A percentile compares a stretch with the other conserved stretches of the same genome.
Conservation (phyloP, 2,888 invertebrate genomes). For the Norana najaformis region DNA sequence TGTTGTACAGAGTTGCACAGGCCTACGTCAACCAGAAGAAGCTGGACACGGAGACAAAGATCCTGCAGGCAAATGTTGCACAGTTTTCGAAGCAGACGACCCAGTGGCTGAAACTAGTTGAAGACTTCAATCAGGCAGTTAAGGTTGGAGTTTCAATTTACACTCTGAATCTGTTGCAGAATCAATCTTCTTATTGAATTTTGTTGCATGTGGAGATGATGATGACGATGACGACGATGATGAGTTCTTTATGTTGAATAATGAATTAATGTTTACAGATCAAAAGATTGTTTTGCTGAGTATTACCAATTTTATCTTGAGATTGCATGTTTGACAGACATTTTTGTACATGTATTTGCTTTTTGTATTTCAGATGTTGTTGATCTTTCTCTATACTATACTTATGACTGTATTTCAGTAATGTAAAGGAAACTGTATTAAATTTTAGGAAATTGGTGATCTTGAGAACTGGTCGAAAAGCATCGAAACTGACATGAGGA, state of each 20-base stretch:
- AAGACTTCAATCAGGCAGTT: slow-evolving; percentile 66
- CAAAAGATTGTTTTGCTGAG: not conserved
- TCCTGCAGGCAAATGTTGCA: slow-evolving; percentile 87
- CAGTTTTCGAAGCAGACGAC: slow-evolving; percentile 95
- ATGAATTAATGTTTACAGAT: not conserved
- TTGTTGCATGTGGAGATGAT: not conserved
- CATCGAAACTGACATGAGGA: slow-evolving; percentile 92
- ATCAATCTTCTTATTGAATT: not conserved
- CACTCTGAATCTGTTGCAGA: not conserved
- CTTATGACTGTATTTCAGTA: not conserved
- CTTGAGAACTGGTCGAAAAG: slow-evolving; percentile 97
- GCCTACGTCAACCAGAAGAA: slow-evolving; percentile 97
- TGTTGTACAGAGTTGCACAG: slow-evolving; percentile 80
- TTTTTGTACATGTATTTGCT: not conserved
- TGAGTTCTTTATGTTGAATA: not conserved
- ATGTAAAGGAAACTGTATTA: not conserved
- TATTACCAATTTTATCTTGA: not conserved
- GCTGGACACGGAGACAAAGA: slow-evolving; percentile 93
- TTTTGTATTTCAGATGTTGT: not conserved
- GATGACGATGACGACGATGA: not conserved
- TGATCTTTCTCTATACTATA: not conserved
- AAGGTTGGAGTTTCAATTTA: slow-evolving; percentile 59
- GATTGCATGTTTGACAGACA: not conserved
- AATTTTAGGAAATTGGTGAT: slow-evolving; percentile 91
- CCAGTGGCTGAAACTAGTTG: slow-evolving; percentile 87